These are phyloP conservation scores for Euwallacea similis DNA, from an alignment of 1,140 invertebrate species.

Conservation along the genomic window DNA sequence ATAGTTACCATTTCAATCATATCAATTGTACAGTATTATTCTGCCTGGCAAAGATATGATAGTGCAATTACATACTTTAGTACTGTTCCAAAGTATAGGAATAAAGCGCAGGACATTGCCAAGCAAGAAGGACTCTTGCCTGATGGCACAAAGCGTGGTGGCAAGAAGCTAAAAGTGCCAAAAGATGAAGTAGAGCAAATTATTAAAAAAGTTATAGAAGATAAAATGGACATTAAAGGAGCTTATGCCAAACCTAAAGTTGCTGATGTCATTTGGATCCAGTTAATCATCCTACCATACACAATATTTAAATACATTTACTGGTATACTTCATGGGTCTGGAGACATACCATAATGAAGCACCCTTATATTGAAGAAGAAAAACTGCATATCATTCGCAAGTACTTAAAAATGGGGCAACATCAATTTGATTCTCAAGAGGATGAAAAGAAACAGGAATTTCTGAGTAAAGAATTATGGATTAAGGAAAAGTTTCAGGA, in stretches of 20 bases:
- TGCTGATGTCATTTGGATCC: slow-evolving; percentile 78
- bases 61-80: slow-evolving; percentile 85
- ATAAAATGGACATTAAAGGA: slow-evolving; percentile 89
- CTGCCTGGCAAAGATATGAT: slow-evolving; percentile 74
- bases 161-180: slow-evolving; percentile 66
- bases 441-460: slow-evolving; percentile 74
- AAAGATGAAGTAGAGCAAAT: slow-evolving; percentile 76
- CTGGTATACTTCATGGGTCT: slow-evolving; percentile 80
- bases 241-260: slow-evolving; percentile 82
- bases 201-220: slow-evolving; percentile 79
- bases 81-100: slow-evolving; percentile 84
- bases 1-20: slow-evolving; percentile 81
- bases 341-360: slow-evolving; percentile 74
- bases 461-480: slow-evolving; percentile 78
- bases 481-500: slow-evolving; percentile 73
- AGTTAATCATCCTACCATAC: slow-evolving; percentile 77
- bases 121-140: slow-evolving; percentile 69
- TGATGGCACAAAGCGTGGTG: slow-evolving; percentile 55
- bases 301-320: slow-evolving; percentile 66
- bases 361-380: slow-evolving; percentile 79
- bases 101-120: slow-evolving; percentile 79
- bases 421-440: slow-evolving; percentile 72
- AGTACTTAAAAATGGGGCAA: slow-evolving; percentile 70
- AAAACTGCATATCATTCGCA: slow-evolving; percentile 81
- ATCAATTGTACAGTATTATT: slow-evolving; percentile 82